Evolutionary conservation across 2,888 invertebrate genomes (phyloP), one percentile per base, ranked within the genome.

Genomic region (Ormyrus pomaceus): DNA sequence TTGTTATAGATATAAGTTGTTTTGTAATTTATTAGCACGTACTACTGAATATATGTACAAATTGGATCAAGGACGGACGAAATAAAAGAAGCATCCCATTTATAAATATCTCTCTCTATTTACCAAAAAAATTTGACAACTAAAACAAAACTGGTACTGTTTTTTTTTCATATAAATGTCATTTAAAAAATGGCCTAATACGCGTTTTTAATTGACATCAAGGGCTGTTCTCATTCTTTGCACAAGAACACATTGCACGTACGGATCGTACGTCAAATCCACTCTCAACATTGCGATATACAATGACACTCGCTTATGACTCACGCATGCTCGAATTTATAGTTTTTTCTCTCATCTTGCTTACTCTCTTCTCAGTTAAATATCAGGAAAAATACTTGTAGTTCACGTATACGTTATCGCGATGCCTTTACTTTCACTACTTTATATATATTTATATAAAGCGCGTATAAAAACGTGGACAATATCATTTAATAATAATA

Each of bases 391-490:
- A 61, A 61, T 78, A 68, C 50, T 70, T 58, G 48, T 19, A 70
- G 6, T 62, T 75, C 13, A 58, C n/a, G 4, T 34, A 4, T 34
- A 59, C 10, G 45, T 46, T 34, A 51, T 61, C 6, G 9, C 6
- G 6, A 62, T 46, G 48, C 51, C 34, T 7, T 34, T 34, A 34
- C 34, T 34, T 71, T 58, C 48, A 68, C 58, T 62, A 45, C 46
- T 68, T 75, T 45, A 61, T 50, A 50, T 19, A 8, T 19, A 19
- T 66, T 75, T 34, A 61, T 50, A 50, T 19, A 8, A 66, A 69
- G 48, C 53, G 56, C 55, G 55, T 74, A 74, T 48, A 74, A 74
- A 79, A 78, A 61, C 11, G 55, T 56, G 55, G 51, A 19, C 71
- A 58, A 53, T 6, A 56, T 58, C 58, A 45, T 76, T 62, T 69